phyloP scores from a whole-genome alignment of 2,113 vertebrate genomes.

The Carassius carassius region DNA sequence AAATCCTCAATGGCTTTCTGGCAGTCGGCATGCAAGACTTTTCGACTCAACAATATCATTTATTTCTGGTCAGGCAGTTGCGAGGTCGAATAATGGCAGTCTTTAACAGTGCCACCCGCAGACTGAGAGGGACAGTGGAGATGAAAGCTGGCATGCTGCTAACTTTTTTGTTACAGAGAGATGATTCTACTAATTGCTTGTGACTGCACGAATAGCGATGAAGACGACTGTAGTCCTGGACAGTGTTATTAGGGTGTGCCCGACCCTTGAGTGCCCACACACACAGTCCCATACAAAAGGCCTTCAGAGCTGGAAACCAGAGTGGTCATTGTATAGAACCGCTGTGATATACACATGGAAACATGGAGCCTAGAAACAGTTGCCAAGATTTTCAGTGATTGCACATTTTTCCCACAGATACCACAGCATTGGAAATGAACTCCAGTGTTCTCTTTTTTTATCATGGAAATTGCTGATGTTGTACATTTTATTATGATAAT shows the following conservation, averaged over 20 bases:
- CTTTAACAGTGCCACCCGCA: constrained; percentile 57
- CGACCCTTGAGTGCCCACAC: constrained; percentile 38
- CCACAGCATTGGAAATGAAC: background rate
- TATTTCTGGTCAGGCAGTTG: constrained; percentile 41
- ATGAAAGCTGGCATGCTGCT: constrained; percentile 56
- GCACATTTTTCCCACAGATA: background rate
- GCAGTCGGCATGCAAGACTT: constrained; percentile 60
- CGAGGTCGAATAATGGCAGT: constrained; percentile 33
- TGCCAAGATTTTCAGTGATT: background rate
- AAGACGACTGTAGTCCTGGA: constrained; percentile 34
- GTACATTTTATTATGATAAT: background rate
- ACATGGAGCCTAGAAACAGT: constrained; percentile 1
- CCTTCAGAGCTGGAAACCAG: constrained; percentile 30
- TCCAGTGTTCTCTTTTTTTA: background rate
- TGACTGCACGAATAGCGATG: constrained; percentile 47
- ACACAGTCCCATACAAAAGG: constrained; percentile 46
- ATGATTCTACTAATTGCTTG: constrained; percentile 47
- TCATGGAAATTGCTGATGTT: background rate
- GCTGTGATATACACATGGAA: background rate
- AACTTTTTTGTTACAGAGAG: constrained; percentile 37
- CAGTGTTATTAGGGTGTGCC: constrained; percentile 28
- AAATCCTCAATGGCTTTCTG: constrained; percentile 83
- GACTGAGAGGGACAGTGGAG: background rate
- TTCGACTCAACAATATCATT: constrained; percentile 50
- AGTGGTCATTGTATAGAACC: constrained; percentile 10